These are phyloP conservation scores for Glyptemys insculpta DNA, from an alignment of 2,797 vertebrate genomes.

Conservation along the genomic window DNA sequence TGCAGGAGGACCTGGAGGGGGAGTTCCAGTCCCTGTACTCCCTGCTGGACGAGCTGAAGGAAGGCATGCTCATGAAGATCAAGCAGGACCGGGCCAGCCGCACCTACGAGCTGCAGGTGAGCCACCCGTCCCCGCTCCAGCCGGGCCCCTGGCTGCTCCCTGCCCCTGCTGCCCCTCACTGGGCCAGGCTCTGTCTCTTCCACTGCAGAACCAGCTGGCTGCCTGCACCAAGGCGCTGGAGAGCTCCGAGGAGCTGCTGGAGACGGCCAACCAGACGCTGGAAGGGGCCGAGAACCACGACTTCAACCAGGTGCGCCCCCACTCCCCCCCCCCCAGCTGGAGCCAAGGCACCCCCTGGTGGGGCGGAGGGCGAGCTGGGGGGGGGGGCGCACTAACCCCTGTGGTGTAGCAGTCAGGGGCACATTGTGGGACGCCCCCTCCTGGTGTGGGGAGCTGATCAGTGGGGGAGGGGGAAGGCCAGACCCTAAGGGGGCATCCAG, in stretches of 20 bases:
- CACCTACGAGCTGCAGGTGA: constrained; percentile 94
- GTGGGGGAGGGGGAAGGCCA: not conserved
- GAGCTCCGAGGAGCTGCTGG: constrained; percentile 95
- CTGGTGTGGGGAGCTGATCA: not conserved
- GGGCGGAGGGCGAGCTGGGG: no score
- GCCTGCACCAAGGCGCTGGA: constrained; percentile 94
- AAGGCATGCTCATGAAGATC: constrained; percentile 93
- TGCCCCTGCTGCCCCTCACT: rapidly evolving
- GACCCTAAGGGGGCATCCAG: not conserved
- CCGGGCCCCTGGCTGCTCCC: rapidly evolving
- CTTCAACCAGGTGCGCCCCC: constrained; percentile 88
- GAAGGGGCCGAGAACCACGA: constrained; percentile 86
- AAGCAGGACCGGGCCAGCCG: constrained; percentile 94
- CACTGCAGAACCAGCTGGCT: constrained; percentile 89
- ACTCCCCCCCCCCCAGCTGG: no score
- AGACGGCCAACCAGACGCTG: constrained; percentile 93
- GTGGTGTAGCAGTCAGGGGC: not conserved
- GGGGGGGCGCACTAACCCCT: not conserved
- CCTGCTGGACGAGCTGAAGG: constrained; percentile 91
- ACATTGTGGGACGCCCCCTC: not conserved
- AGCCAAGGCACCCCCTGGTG: not conserved
- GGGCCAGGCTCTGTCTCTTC: not conserved
- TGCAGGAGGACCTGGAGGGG: constrained; percentile 90
- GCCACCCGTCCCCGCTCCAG: not conserved
- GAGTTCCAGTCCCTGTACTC: constrained; percentile 91